Base-by-base conservation (phyloP, 2,888 invertebrate genomes). In the Drosophila infuscata region DNA sequence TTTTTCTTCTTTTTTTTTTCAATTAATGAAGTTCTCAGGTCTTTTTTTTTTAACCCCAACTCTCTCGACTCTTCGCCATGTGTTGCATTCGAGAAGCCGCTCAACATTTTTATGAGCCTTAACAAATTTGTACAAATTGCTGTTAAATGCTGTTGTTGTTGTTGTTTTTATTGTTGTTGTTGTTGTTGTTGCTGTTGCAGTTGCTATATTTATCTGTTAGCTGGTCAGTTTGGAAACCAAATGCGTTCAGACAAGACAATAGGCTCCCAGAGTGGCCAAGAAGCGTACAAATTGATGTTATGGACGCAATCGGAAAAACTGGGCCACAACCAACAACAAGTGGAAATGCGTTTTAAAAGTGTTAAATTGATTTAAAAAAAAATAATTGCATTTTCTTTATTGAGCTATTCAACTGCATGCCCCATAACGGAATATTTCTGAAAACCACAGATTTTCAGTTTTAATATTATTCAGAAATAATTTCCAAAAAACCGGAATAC, bases 71-170 rank as follows among this genome's bases (percentile, higher is more conserved):
- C 41, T 51, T 11, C 81, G 83, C 79, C 83, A 88, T 88, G 89
- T 83, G 83, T 88, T 85, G 65, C 70, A 51, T 41, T 25, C 46
- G 46, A 25, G 46, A 46, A 25, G 63, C 48, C 76, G 74, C 75
- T 81, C 85, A 75, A 79, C 79, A 80, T 74, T 90, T 85, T 87
- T 87, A 87, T 87, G 84, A 71, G 90, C 82, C 87, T 67, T 74
- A 84, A 87, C 89, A 76, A 87, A 90, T 87, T 90, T 71, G 84
- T 77, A 89, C 84, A 86, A 87, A 87, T 90, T 90, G 84, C 74
- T 62, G 54, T 48, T 57, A 58, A 68, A 60, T 65, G 35, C 17
- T 36, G 36, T 7, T 36, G 36, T 12, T 30, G 33, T 20, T 35
- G 58, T 5, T 20, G 8, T 4, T 30, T 38, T 32, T 70, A 43